These are phyloP conservation scores for Dysmachus trigonus DNA, from an alignment of 2,888 invertebrate genomes.

Conservation along the genomic window DNA sequence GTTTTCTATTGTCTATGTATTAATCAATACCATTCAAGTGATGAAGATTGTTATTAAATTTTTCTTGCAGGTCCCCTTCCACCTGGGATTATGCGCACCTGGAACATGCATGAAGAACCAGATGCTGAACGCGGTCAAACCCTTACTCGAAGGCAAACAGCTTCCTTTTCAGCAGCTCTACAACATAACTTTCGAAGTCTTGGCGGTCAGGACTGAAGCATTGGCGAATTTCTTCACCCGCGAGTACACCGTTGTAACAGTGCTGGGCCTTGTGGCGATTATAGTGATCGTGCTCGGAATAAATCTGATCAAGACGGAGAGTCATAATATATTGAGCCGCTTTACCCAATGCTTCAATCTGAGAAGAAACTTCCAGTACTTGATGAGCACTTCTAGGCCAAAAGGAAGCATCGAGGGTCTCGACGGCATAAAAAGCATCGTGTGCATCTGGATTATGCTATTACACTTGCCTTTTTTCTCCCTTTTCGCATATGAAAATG, in stretches of 20 bases:
- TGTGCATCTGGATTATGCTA: not conserved
- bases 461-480: not conserved
- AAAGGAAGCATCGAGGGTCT: not conserved
- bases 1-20: not conserved
- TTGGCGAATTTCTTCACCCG: not conserved
- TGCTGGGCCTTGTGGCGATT: not conserved
- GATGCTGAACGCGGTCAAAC: not conserved
- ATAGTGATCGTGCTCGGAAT: not conserved
- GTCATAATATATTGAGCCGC: not conserved
- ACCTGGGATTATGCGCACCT: not conserved
- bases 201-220: not conserved
- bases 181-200: not conserved
- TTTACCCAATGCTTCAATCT: not conserved
- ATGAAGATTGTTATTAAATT: not conserved
- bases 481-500: not conserved
- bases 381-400: not conserved
- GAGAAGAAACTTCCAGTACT: not conserved
- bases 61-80: not conserved
- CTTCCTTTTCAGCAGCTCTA: not conserved
- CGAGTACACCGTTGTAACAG: not conserved
- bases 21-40: not conserved
- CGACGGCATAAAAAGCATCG: not conserved
- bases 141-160: not conserved
- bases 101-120: not conserved
- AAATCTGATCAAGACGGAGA: not conserved